Conservation (phyloP, 2,113 vertebrate species). For the Chionomys nivalis region DNA sequence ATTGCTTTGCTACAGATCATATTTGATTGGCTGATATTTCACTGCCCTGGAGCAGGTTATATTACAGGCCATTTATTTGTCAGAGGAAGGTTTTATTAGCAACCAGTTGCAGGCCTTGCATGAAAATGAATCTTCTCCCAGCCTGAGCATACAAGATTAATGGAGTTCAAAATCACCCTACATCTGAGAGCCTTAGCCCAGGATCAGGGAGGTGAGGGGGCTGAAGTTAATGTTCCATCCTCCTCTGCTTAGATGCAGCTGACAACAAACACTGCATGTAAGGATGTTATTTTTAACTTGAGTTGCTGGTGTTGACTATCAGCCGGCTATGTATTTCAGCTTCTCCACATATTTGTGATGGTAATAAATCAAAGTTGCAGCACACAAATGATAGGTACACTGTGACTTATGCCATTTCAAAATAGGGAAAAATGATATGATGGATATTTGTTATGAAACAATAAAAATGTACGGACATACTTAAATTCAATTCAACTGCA, state of each 20-base stretch:
- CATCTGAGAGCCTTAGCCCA: conserved; percentile 55
- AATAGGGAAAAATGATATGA: neutral
- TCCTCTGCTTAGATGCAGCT: conserved; percentile 48
- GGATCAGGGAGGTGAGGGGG: conserved; percentile 66
- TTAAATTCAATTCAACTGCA: neutral
- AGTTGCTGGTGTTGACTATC: neutral
- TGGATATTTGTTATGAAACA: conserved; percentile 35
- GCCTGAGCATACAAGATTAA: conserved; percentile 65
- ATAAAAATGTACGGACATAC: neutral
- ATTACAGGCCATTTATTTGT: conserved; percentile 78
- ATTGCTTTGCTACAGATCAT: conserved; percentile 43
- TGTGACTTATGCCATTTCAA: conserved; percentile 11
- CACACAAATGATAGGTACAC: conserved; percentile 25
- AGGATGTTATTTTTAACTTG: conserved; percentile 29
- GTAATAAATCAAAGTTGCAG: conserved; percentile 55
- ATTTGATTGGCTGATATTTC: conserved; percentile 64
- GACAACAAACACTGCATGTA: conserved; percentile 33
- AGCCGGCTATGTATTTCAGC: neutral
- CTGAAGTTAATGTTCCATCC: conserved; percentile 63
- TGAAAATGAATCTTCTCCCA: conserved; percentile 73
- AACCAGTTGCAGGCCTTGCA: conserved; percentile 66
- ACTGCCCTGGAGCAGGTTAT: conserved; percentile 65
- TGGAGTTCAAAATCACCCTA: conserved; percentile 68
- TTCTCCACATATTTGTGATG: conserved; percentile 24
- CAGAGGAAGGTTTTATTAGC: conserved; percentile 73